Evolutionary conservation across 2,113 vertebrate species (phyloP), one percentile per base, ranked within the genome.

Genomic region (Girardinichthys multiradiatus): DNA sequence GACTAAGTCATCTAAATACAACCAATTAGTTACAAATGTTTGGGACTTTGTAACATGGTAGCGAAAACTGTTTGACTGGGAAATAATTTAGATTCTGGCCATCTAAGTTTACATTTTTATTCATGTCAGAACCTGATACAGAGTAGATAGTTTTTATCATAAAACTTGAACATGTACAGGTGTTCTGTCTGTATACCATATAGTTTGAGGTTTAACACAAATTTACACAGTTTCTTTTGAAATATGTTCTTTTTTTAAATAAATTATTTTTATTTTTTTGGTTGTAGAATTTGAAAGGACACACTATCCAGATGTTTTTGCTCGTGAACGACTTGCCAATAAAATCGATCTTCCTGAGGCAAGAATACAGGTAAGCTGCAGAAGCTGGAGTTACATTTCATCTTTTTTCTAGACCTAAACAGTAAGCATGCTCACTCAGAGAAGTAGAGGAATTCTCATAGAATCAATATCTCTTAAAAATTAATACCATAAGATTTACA

Each of bases 261-360:
- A 11, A 15, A 21, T 3, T 3, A 27, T 28, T 17, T n/a, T 3
- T n/a, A n/a, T 29, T 67, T 48, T 8, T 81, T 86, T 90, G 28
- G 68, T 88, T 86, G n/a, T 92, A 99, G 98, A 99, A 90, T 99
- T 99, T 92, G 98, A 99, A 93, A 95, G 98, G 91, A 99, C 98
- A 86, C 98, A 99, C 86, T 99, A 99, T 77, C 98, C 98, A 1
- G 98, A 99, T 90, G 98, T 99, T 64, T 99, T 99, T 91, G 98
- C 98, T 64, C 93, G 98, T 80, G 98, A 99, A 92, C 96, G 98
- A 91, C 95, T 99, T 88, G 98, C 98, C 68, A 97, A 97, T 91
- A 99, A 99, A 96, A 99, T 99, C 90, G 98, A 99, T 91, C 95
- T 99, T 69, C 98, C 98, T 71, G 98, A 99, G 92, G 98, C 98